Base-by-base conservation (phyloP, 2,888 invertebrate genomes). In the Cotesia congregata region DNA sequence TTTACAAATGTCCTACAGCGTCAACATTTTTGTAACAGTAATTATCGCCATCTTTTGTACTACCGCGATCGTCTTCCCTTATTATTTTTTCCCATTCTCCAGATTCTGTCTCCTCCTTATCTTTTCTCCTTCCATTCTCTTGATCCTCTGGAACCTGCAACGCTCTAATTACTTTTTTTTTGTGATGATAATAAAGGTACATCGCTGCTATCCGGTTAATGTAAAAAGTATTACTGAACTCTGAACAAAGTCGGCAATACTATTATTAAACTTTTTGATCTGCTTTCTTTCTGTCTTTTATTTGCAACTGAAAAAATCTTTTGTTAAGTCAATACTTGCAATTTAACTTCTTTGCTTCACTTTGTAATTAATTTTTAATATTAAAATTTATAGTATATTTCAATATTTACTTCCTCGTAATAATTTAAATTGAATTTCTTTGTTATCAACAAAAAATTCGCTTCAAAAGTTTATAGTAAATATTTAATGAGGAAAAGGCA, bases 191-290 rank as follows among this genome's bases (percentile, higher is more conserved):
- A 67, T 15, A 68, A 72, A 72, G 60, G 71, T 71, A 50, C 38
- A 61, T 15, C 61, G 39, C 39, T 17, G 69, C 60, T 70, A 41
- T 50, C 41, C 30, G 38, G 77, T 59, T 75, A 70, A 77, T 77
- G 69, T 77, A 60, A 75, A 74, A 72, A 76, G 77, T 77, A 77
- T 79, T 77, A 77, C 76, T 68, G 17, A 79, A 79, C 76, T 77
- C 59, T 69, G 72, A 38, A 72, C 73, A 62, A 75, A 62, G 38
- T 71, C 61, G 69, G 72, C 50, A 72, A 72, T 78, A 75, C 75
- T 74, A 74, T 77, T 77, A 78, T 79, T 74, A 77, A 78, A 77
- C 62, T 79, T 78, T 78, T 62, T 40, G 72, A 77, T 75, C 71
- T 70, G 65, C 60, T 77, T 71, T 30, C 30, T 30, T 30, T 30